phyloP scores from a whole-genome alignment of 2,113 vertebrate genomes.

The Elgaria multicarinata region DNA sequence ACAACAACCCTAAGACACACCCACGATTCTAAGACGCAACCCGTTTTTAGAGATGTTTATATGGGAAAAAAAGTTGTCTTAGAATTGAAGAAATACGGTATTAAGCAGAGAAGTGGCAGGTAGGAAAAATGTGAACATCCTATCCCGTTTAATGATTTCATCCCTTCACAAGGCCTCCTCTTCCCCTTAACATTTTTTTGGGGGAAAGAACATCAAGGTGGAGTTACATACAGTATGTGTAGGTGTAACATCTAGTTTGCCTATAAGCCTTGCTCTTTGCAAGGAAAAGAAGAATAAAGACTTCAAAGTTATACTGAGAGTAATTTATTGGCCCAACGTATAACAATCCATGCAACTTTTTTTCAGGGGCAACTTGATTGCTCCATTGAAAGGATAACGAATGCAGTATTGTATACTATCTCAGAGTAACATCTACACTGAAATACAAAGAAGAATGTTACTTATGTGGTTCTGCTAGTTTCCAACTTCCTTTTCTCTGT shows the following conservation, averaged over 20 bases:
- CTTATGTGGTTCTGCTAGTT: constrained; percentile 71
- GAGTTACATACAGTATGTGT: background rate
- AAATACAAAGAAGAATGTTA: too few species aligned
- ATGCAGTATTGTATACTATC: background rate
- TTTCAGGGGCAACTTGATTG: background rate
- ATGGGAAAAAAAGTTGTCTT: too few species aligned
- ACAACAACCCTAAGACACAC: too few species aligned
- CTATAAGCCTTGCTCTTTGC: background rate
- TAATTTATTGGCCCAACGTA: background rate
- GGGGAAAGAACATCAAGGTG: background rate
- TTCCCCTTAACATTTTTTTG: background rate
- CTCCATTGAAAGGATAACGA: background rate
- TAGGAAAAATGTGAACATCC: background rate
- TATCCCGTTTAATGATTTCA: background rate
- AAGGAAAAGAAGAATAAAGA: background rate
- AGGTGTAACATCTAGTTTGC: background rate
- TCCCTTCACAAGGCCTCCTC: background rate
- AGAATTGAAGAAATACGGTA: too few species aligned
- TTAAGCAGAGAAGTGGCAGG: background rate
- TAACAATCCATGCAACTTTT: background rate
- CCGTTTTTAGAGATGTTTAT: too few species aligned
- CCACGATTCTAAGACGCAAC: too few species aligned
- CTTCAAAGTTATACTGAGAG: background rate
- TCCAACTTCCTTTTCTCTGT: constrained; percentile 61
- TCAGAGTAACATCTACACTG: too few species aligned